Evolutionary conservation across 2,888 invertebrate genomes (phyloP).

Genomic region (Liposcelis brunnea): DNA sequence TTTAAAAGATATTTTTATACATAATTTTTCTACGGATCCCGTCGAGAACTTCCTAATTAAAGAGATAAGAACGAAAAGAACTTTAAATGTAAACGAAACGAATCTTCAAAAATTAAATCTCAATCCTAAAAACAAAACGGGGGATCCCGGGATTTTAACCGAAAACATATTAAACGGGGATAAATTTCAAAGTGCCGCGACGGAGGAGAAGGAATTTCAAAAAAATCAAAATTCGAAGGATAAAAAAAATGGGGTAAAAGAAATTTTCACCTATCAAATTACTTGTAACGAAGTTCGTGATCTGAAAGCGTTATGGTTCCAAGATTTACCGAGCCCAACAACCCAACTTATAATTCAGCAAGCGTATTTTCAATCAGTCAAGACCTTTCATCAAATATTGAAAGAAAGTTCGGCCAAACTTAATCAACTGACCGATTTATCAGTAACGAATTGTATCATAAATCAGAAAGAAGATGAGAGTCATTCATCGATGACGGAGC

Average conservation of each 20-base stretch:
- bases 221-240: background rate
- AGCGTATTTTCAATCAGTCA: slow-evolving; percentile 2
- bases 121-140: too few species aligned
- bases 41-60: too few species aligned
- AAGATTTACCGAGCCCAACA: slow-evolving; percentile 1
- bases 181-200: background rate
- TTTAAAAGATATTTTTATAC: too few species aligned
- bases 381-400: background rate
- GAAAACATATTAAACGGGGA: too few species aligned
- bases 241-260: background rate
- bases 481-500: background rate
- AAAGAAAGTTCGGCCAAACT: background rate
- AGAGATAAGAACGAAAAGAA: too few species aligned
- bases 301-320: slow-evolving; percentile 1
- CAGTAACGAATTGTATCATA: slow-evolving; percentile 1
- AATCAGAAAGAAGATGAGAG: background rate
- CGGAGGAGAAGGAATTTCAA: background rate
- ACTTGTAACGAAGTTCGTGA: slow-evolving; percentile 1
- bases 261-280: slow-evolving; percentile 3
- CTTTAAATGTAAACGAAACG: too few species aligned
- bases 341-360: slow-evolving; percentile 4
- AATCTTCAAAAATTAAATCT: too few species aligned
- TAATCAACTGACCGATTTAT: background rate
- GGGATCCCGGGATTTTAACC: too few species aligned
- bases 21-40: too few species aligned